Evolutionary conservation across 2,113 vertebrate species (phyloP).

Genomic region (Pagrus major): DNA sequence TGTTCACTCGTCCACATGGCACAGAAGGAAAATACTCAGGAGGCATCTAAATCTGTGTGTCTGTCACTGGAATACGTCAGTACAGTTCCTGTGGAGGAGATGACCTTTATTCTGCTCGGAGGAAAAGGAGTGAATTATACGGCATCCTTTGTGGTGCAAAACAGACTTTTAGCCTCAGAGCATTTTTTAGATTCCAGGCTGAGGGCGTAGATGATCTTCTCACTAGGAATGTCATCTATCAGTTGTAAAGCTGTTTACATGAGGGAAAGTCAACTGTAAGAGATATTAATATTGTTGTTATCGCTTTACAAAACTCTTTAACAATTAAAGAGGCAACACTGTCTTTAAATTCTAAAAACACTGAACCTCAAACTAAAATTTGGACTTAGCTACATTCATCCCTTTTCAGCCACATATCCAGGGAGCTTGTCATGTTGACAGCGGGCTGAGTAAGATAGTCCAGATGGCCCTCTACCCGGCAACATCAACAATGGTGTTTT

Average conservation of each 20-base stretch:
- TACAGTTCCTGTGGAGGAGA: conserved; percentile 54
- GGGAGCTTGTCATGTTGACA: neutral
- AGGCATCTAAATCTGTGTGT: conserved; percentile 42
- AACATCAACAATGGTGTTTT: too few species aligned
- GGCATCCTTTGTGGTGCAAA: conserved; percentile 53
- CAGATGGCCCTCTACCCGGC: neutral
- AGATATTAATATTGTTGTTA: neutral
- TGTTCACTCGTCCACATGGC: conserved; percentile 42
- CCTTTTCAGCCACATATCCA: neutral
- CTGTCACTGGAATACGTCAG: conserved; percentile 55
- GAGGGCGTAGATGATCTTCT: neutral
- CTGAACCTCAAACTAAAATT: neutral
- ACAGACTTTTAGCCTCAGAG: conserved; percentile 16
- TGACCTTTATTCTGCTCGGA: conserved; percentile 59
- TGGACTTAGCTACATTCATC: neutral
- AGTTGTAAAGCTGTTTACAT: neutral
- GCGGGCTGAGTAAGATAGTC: neutral
- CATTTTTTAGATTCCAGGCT: conserved; percentile 40
- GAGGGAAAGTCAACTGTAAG: neutral
- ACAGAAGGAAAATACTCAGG: conserved; percentile 38
- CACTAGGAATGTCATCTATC: neutral
- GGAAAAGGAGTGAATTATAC: conserved; percentile 51
- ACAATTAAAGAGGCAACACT: too few species aligned
- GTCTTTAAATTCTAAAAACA: too few species aligned
- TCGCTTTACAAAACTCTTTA: too few species aligned